Base-by-base conservation (phyloP, 2,888 invertebrate genomes). In the Amphipoea lucens region DNA sequence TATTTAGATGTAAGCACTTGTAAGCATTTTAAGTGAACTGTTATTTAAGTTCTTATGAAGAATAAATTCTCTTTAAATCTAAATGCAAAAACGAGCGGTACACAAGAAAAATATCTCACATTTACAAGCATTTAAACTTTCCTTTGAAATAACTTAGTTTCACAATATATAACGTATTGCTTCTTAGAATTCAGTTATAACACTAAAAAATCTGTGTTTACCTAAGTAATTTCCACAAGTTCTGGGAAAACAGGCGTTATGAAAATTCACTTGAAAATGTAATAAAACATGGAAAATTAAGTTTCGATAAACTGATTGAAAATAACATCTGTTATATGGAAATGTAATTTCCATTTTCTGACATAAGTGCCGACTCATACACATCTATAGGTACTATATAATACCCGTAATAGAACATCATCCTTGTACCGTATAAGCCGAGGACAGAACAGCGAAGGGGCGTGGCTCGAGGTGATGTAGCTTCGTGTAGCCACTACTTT, bases 401-500 rank as follows among this genome's bases (percentile, higher is more conserved):
- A 69, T 71, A 57, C 42, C 42, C 48, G 0, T 78, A 78, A 82
- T 54, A 76, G 68, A 78, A 84, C 78, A 84, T 89, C 84, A 88
- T 82, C 73, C 68, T 76, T 40, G 77, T 54, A 57, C 36, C 54
- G 70, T 54, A 84, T 78, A 82, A 83, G 86, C 85, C 69, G 76
- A 77, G 77, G 78, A 82, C 86, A 76, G 85, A 89, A 93, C 93
- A 93, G 71, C 91, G 84, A 92, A 93, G 87, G 87, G 93, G 93
- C 93, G 93, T 89, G 90, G 84, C 85, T 51, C 17, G 88, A 92
- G 93, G 92, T 93, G 91, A 90, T 92, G 92, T 92, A 87, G 77
- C 86, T 70, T 42, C 80, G 74, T 88, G 86, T 88, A 88, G 79
- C 81, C 86, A 80, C 87, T 87, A 84, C 88, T 91, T 90, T 87